Base-by-base conservation (phyloP, 1,140 invertebrate species). In the Lutraria rhynchaena region DNA sequence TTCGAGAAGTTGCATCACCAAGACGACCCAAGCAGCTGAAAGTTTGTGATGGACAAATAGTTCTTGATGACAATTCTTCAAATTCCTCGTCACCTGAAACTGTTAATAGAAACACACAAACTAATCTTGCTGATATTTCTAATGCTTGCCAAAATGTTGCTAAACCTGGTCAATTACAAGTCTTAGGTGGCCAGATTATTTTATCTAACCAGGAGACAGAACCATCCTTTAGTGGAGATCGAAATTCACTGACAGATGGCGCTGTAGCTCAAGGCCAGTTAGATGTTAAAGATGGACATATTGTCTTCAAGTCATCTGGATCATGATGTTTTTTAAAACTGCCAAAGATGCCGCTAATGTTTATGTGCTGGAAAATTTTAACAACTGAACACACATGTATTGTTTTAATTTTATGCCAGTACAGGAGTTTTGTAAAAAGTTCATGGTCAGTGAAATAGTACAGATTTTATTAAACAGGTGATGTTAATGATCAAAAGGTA, bases 111-210 rank as follows among this genome's bases (percentile, higher is more conserved):
- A 73, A 73, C 41, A 58, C 81, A 31, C 77, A 81, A 27, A 76
- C 57, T 60, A 67, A 60, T 35, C 27, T 19, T 22, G 53, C 71
- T 63, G 81, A 60, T 22, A 67, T 65, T 33, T 15, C 75, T 7
- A 41, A 41, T 24, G 7, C 49, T 17, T 49, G 27, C 3, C 74
- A 69, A 1, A 44, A 53, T 29, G 41, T 22, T 9, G 74, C 53
- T 7, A 76, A 63, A 70, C 82, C 67, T 22, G 49, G 11, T 31
- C 78, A 81, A 37, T 41, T 82, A 49, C 76, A 61, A 29, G 87
- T 88, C 35, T 81, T 85, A 19, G 84, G 69, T 46, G 87, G 87
- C 5, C 83, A 86, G 69, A 88, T 88, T 19, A 61, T 88, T 49
- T 61, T 87, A 33, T 73, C 73, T 17, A 75, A 27, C 77, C 55